Conservation (phyloP, 2,797 vertebrate genomes). For the Salarias fasciatus region DNA sequence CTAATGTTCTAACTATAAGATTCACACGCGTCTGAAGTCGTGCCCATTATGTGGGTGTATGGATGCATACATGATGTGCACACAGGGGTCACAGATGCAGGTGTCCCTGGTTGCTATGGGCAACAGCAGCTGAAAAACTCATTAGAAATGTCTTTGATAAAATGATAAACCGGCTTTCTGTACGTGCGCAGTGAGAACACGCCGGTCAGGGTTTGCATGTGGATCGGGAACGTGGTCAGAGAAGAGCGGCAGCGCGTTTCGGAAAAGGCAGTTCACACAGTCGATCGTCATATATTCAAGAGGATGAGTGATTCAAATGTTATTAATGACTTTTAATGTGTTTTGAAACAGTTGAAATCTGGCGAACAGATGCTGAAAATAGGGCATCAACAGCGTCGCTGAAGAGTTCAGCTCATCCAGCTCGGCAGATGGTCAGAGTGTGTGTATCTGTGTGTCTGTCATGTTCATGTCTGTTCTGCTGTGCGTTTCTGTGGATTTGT, state of each 20-base stretch:
- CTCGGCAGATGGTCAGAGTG: conserved; percentile 34
- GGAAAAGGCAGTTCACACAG: conserved; percentile 1
- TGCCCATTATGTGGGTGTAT: conserved; percentile 5
- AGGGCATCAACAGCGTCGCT: background rate
- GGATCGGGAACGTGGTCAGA: background rate
- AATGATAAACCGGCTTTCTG: conserved; percentile 46
- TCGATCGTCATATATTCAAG: background rate
- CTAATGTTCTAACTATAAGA: too few species aligned
- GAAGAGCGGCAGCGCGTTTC: too few species aligned
- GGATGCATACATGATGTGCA: conserved; percentile 5
- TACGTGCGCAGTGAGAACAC: background rate
- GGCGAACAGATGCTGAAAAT: conserved; percentile 26
- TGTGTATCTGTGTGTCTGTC: background rate
- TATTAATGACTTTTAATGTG: conserved; percentile 1
- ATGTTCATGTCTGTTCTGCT: conserved; percentile 8
- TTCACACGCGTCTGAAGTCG: background rate
- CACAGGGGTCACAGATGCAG: conserved; percentile 33
- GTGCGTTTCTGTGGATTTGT: background rate
- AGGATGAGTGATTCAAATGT: conserved; percentile 6
- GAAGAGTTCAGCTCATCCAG: conserved; percentile 26
- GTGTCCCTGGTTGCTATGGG: conserved; percentile 56
- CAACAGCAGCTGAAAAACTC: conserved; percentile 27
- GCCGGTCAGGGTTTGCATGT: conserved; percentile 7
- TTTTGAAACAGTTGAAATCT: conserved; percentile 18
- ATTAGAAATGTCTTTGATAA: conserved; percentile 55